phyloP scores from a whole-genome alignment of 1,140 invertebrate species.

The Polypedilum vanderplanki region DNA sequence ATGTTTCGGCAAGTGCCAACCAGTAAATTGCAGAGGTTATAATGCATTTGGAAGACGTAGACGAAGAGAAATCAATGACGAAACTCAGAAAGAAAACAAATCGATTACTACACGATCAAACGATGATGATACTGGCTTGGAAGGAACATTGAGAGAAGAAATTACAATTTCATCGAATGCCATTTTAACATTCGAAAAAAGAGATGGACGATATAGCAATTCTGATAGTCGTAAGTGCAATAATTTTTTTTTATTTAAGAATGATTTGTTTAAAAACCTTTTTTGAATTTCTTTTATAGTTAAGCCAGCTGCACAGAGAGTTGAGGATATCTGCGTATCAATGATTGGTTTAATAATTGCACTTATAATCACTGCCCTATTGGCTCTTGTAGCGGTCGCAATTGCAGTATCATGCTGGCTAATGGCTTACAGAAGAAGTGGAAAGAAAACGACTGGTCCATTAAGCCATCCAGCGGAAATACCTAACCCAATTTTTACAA shows the following conservation, averaged over 20 bases:
- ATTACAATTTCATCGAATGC: slow-evolving; percentile 88
- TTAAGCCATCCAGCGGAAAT: slow-evolving; percentile 91
- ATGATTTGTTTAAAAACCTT: slow-evolving; percentile 31
- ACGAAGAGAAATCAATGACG: slow-evolving; percentile 55
- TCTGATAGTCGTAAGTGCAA: slow-evolving; percentile 58
- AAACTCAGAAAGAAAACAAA: slow-evolving; percentile 46
- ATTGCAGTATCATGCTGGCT: slow-evolving; percentile 92
- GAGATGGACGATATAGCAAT: slow-evolving; percentile 61
- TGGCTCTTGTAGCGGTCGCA: slow-evolving; percentile 86
- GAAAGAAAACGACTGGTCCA: slow-evolving; percentile 76
- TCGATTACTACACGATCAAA: slow-evolving; percentile 39
- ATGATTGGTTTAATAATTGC: slow-evolving; percentile 88
- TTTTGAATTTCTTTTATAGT: slow-evolving; percentile 36
- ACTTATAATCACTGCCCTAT: slow-evolving; percentile 79
- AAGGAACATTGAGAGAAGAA: slow-evolving; percentile 83
- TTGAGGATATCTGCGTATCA: slow-evolving; percentile 86
- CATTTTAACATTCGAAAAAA: slow-evolving; percentile 80
- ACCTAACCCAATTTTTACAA: slow-evolving; percentile 88
- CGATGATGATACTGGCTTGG: slow-evolving; percentile 48
- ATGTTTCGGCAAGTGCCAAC: slow-evolving; percentile 91
- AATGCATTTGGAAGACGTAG: slow-evolving; percentile 79
- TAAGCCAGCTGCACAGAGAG: slow-evolving; percentile 56
- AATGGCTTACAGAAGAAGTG: slow-evolving; percentile 75
- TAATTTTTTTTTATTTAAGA: too few relatives aligned
- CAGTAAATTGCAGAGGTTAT: slow-evolving; percentile 84